These are phyloP conservation scores for Ditylenchus weischeri DNA, from an alignment of 2,888 invertebrate genomes.

Conservation along the genomic window DNA sequence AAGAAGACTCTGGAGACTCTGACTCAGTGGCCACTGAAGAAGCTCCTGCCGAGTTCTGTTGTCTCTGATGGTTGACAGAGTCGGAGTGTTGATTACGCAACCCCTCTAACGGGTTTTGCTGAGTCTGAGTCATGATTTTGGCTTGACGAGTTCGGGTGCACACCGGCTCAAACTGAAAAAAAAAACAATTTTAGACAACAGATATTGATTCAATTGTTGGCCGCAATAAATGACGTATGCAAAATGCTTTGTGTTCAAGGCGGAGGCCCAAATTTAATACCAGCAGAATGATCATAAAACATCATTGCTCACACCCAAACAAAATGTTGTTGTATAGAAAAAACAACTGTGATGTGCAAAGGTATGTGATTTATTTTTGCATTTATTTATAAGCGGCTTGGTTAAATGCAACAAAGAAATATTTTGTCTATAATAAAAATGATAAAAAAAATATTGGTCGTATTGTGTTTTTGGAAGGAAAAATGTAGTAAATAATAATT, in stretches of 20 bases:
- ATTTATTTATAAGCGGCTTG: no score
- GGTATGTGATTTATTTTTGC: no score
- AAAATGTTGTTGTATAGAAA: no score
- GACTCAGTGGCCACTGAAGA: constrained; percentile 10
- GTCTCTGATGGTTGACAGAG: background rate
- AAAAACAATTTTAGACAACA: no score
- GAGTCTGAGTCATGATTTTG: background rate
- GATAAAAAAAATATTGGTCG: constrained; percentile 3
- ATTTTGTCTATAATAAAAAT: background rate
- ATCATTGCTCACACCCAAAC: background rate
- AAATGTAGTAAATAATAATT: background rate
- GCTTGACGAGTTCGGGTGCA: background rate
- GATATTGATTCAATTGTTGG: no score
- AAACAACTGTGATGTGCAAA: no score
- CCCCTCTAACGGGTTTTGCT: background rate
- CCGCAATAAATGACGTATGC: no score
- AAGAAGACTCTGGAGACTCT: background rate
- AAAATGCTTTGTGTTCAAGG: no score
- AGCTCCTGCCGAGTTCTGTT: constrained; percentile 5
- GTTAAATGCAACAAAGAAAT: no score
- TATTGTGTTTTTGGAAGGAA: background rate
- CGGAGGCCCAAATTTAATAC: no score
- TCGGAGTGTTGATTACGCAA: background rate
- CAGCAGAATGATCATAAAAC: background rate
- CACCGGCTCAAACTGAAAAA: constrained; percentile 12